Conservation (phyloP, 2,113 vertebrate genomes). For the Muntiacus muntjak region DNA sequence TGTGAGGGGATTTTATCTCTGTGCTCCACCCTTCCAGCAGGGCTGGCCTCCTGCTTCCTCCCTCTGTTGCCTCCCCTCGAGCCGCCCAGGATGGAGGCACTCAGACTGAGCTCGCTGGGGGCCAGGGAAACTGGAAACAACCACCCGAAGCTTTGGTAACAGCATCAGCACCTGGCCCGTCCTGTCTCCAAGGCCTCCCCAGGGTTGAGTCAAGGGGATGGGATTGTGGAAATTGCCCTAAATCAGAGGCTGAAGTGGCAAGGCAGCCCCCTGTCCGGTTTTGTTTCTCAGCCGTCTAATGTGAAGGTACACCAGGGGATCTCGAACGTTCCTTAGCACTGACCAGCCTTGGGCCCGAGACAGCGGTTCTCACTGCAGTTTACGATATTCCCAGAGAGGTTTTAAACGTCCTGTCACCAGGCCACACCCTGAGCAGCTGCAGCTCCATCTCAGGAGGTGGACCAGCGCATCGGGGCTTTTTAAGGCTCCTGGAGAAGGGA, state of each 20-base stretch:
- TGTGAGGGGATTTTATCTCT: not conserved
- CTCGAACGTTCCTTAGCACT: not conserved
- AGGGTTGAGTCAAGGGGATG: not conserved
- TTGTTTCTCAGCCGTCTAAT: not conserved
- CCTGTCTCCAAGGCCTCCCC: not conserved
- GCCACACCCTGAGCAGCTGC: not conserved
- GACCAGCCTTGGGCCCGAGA: not conserved
- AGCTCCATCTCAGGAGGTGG: not conserved
- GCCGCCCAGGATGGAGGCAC: not conserved
- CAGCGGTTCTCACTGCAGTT: not conserved
- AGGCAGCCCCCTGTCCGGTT: accelerated
- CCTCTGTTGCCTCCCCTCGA: not conserved
- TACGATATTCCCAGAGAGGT: not conserved
- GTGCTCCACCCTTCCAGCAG: not conserved
- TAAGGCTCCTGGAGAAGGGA: not conserved
- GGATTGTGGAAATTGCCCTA: not conserved
- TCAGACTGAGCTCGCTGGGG: not conserved
- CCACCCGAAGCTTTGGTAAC: not conserved
- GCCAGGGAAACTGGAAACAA: not conserved
- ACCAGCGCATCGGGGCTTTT: not conserved
- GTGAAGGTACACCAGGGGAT: not conserved
- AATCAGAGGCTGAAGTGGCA: not conserved
- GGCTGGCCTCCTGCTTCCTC: not conserved
- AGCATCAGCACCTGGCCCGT: not conserved
- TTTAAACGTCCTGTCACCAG: not conserved